A percentile compares a stretch with the other conserved stretches of the same genome.
These are phyloP conservation scores for Hoplodrina blanda DNA, from an alignment of 2,888 invertebrate genomes.

Conservation along the genomic window DNA sequence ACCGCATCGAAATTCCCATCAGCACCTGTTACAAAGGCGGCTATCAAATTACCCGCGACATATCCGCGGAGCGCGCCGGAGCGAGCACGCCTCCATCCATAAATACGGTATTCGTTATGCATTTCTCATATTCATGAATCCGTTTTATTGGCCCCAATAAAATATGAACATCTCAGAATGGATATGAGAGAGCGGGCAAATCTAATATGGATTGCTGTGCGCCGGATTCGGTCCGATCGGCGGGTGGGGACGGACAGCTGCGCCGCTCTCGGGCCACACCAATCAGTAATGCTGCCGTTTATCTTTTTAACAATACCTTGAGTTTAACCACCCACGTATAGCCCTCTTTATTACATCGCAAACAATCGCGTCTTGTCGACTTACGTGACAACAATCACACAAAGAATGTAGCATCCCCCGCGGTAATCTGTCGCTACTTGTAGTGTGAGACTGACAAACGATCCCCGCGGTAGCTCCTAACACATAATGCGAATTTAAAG, in stretches of 20 bases:
- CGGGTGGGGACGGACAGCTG: conserved; percentile 77
- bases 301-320: conserved; percentile 42
- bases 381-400: conserved; percentile 56
- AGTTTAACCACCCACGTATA: conserved; percentile 38
- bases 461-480: conserved; percentile 62
- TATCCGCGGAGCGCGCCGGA: conserved; percentile 79
- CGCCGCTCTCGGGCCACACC: conserved; percentile 57
- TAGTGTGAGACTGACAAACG: conserved; percentile 71
- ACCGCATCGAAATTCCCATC: conserved; percentile 88
- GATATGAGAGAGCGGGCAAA: conserved; percentile 90
- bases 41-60: conserved; percentile 90
- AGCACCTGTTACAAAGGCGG: conserved; percentile 90
- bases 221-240: conserved; percentile 87
- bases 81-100: conserved; percentile 88
- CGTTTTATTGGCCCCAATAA: conserved; percentile 91
- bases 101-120: conserved; percentile 91
- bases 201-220: conserved; percentile 90
- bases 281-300: conserved; percentile 45
- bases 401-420: conserved; percentile 52
- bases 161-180: conserved; percentile 91
- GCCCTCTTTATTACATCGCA: conserved; percentile 43
- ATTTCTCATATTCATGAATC: conserved; percentile 91
- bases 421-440: conserved; percentile 65
- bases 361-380: conserved; percentile 53
- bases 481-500: conserved; percentile 86